Percentiles rank a stretch among this genome's conserved stretches.
Conservation (phyloP, 2,888 invertebrate genomes). For the Calameuta pallipes region DNA sequence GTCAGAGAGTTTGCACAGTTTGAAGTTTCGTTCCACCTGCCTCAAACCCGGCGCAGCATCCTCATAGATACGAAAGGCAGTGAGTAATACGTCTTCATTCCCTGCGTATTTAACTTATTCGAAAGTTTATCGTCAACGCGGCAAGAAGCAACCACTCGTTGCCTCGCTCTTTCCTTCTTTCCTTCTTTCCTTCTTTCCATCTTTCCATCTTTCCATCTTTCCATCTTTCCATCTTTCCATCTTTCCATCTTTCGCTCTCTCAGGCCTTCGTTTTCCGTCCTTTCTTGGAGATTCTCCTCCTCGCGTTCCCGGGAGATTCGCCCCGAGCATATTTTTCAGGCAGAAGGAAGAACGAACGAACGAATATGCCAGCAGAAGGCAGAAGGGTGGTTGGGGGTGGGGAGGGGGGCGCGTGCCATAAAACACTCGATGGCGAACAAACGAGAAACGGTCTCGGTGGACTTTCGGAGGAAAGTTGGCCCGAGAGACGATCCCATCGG, state of each 20-base stretch:
- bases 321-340: too few relatives aligned
- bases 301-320: too few relatives aligned
- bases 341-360: too few relatives aligned
- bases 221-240: not conserved
- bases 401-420: slow-evolving; percentile 2
- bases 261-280: slow-evolving; percentile 15
- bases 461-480: slow-evolving; percentile 1
- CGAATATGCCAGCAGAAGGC: too few relatives aligned
- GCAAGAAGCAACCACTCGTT: slow-evolving; percentile 50
- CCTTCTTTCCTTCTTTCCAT: not conserved
- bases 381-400: not conserved
- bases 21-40: slow-evolving; percentile 4
- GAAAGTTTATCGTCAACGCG: slow-evolving; percentile 60
- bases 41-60: slow-evolving; percentile 3
- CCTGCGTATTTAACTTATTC: slow-evolving; percentile 59
- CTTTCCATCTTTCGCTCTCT: not conserved
- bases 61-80: slow-evolving; percentile 27
- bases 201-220: not conserved
- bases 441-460: not conserved
- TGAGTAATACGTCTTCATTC: slow-evolving; percentile 55
- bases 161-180: slow-evolving; percentile 9
- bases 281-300: too few relatives aligned
- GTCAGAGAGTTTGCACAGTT: slow-evolving; percentile 4
- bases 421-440: slow-evolving; percentile 6
- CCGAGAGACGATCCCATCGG: slow-evolving; percentile 1